phyloP scores from a whole-genome alignment of 2,888 invertebrate genomes.

The Tipula lateralis region DNA sequence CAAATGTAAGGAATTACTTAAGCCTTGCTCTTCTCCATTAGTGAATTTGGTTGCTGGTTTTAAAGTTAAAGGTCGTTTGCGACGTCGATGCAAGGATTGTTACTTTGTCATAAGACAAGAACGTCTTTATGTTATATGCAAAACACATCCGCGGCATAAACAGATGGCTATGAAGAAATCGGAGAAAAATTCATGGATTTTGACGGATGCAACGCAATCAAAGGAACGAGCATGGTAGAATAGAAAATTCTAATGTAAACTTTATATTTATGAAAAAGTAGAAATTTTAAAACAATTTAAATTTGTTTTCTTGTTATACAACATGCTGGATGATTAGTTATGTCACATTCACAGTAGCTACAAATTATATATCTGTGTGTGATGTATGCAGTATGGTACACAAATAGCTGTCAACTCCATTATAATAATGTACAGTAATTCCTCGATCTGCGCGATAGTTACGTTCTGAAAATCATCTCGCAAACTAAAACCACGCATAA shows the following conservation, averaged over 20 bases:
- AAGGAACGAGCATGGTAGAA: conserved; percentile 43
- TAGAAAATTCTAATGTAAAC: neutral
- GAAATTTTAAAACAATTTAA: neutral
- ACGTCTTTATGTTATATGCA: conserved; percentile 68
- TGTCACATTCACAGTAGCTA: no score
- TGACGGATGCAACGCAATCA: conserved; percentile 69
- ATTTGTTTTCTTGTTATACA: no score
- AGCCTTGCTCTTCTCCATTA: conserved; percentile 36
- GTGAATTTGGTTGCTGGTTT: conserved; percentile 55
- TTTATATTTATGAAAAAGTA: neutral
- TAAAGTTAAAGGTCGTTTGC: conserved; percentile 66
- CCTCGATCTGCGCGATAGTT: no score
- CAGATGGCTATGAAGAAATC: conserved; percentile 68
- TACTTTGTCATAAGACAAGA: conserved; percentile 64
- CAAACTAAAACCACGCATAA: no score
- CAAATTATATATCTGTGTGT: no score
- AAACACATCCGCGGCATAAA: conserved; percentile 73
- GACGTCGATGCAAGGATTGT: conserved; percentile 73
- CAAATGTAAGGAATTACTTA: neutral
- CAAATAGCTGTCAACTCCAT: no score
- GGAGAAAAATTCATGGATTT: conserved; percentile 66
- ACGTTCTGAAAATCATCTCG: no score
- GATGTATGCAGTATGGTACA: no score
- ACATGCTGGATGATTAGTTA: no score
- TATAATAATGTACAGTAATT: no score